phyloP scores from a whole-genome alignment of 2,888 invertebrate species.

The Leptura quadrifasciata region DNA sequence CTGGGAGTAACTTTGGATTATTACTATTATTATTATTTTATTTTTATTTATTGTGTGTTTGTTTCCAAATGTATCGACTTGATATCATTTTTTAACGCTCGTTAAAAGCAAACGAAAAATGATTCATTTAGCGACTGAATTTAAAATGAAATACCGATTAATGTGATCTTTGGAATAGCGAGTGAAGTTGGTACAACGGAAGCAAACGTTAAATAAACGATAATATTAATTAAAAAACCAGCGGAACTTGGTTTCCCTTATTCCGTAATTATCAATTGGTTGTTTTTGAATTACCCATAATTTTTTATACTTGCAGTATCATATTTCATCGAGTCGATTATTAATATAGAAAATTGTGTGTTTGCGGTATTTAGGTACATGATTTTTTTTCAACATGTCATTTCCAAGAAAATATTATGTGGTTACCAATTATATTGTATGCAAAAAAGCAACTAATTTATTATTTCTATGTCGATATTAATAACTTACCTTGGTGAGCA shows the following conservation, averaged over 20 bases:
- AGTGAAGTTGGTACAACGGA: background rate
- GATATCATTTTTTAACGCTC: too few species aligned
- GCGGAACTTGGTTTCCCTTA: background rate
- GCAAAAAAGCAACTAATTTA: conserved; percentile 10
- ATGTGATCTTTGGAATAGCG: background rate
- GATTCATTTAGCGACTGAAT: too few species aligned
- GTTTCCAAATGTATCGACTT: too few species aligned
- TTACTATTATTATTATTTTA: too few species aligned
- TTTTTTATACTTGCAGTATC: background rate
- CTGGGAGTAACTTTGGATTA: too few species aligned
- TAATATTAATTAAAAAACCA: background rate
- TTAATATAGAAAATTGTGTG: background rate
- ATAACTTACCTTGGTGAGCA: conserved; percentile 73
- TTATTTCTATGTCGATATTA: conserved; percentile 3
- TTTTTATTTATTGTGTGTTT: too few species aligned
- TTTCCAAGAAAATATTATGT: conserved; percentile 4
- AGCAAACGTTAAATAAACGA: background rate
- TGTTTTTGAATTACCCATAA: background rate
- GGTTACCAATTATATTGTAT: conserved; percentile 11
- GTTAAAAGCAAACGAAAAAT: too few species aligned
- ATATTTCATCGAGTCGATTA: background rate
- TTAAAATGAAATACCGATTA: background rate
- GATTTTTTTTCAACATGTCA: background rate
- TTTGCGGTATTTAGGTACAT: background rate
- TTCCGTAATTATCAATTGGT: background rate